A percentile compares a stretch with the other conserved stretches of the same genome.
phyloP scores from a whole-genome alignment of 2,888 invertebrate species.

The Cephus pulcher region DNA sequence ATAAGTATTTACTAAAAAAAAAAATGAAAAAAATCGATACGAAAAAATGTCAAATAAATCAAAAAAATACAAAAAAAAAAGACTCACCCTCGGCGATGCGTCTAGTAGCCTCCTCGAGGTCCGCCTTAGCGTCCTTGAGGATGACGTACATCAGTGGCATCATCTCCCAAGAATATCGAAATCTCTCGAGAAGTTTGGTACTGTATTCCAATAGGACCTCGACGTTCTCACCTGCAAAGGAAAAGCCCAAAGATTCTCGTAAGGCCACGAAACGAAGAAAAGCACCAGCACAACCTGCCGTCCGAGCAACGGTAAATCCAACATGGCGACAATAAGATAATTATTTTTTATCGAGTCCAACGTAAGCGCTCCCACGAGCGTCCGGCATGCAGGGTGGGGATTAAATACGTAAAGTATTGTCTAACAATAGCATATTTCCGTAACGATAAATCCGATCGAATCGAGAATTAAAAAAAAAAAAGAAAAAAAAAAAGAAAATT shows the following conservation, averaged over 20 bases:
- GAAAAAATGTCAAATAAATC: constrained; percentile 10
- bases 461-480: not conserved
- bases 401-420: not conserved
- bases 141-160: constrained; percentile 84
- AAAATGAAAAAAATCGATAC: not conserved
- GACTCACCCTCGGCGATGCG: constrained; percentile 81
- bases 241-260: not conserved
- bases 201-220: constrained; percentile 78
- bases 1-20: not conserved
- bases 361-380: not conserved
- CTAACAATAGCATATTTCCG: not conserved
- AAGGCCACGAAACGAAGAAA: not conserved
- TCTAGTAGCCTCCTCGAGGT: constrained; percentile 80
- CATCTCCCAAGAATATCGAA: constrained; percentile 84
- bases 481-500: not conserved
- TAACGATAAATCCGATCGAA: not conserved
- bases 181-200: constrained; percentile 79
- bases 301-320: not conserved
- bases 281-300: not conserved
- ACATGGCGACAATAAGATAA: not conserved
- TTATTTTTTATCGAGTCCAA: not conserved
- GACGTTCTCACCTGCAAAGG: constrained; percentile 65
- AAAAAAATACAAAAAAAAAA: constrained; percentile 19
- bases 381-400: not conserved
- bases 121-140: constrained; percentile 79